Conservation (phyloP, 2,888 invertebrate genomes). For the Agriotes lineatus region DNA sequence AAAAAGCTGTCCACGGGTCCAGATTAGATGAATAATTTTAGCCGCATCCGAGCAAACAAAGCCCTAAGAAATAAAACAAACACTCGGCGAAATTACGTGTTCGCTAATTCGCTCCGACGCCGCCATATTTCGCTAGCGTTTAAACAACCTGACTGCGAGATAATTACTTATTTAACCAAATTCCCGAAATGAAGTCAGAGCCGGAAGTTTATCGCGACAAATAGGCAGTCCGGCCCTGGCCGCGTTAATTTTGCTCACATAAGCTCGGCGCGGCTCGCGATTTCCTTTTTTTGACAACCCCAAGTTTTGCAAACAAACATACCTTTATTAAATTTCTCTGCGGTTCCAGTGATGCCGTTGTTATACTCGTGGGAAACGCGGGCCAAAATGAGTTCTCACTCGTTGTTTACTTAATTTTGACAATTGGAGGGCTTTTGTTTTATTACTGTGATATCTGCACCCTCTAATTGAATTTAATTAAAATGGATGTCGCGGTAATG, state of each 20-base stretch:
- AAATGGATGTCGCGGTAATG: slow-evolving; percentile 31
- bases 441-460: slow-evolving; percentile 44
- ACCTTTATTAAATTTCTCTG: slow-evolving; percentile 49
- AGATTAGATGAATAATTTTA: background rate
- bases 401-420: slow-evolving; percentile 53
- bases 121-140: background rate
- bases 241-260: slow-evolving; percentile 20
- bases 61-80: no score
- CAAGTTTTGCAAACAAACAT: slow-evolving; percentile 46
- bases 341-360: slow-evolving; percentile 47
- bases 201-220: background rate
- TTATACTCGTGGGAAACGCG: slow-evolving; percentile 50
- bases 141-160: background rate
- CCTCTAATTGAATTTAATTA: slow-evolving; percentile 40
- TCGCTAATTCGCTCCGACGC: no score
- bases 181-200: background rate
- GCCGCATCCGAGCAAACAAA: background rate
- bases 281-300: slow-evolving; percentile 40
- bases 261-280: slow-evolving; percentile 23
- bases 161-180: background rate
- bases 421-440: slow-evolving; percentile 50
- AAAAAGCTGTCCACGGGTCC: background rate
- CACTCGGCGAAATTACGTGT: no score
- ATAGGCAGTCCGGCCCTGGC: slow-evolving; percentile 16
- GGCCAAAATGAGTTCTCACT: slow-evolving; percentile 49